Conservation (phyloP, 2,888 invertebrate species). For the Aproaerema taeniolella region DNA sequence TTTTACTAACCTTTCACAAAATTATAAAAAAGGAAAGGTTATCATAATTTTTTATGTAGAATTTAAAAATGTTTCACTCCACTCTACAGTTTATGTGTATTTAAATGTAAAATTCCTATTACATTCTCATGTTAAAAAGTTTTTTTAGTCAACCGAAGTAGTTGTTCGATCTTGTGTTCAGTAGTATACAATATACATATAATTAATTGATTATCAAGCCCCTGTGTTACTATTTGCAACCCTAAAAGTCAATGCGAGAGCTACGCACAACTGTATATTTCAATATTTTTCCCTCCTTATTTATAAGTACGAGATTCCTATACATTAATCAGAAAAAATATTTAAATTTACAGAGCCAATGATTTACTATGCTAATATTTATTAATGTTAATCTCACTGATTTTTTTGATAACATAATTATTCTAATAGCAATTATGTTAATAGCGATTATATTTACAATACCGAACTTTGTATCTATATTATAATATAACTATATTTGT, state of each 20-base stretch:
- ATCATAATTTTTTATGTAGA: too few relatives aligned
- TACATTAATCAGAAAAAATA: slow-evolving; percentile 34
- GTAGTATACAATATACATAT: slow-evolving; percentile 32
- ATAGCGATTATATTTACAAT: slow-evolving; percentile 68
- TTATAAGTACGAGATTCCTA: slow-evolving; percentile 48
- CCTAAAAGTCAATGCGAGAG: slow-evolving; percentile 45
- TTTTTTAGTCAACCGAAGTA: too few relatives aligned
- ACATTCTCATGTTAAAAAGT: too few relatives aligned
- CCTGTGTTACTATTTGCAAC: slow-evolving; percentile 48
- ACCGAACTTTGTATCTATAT: slow-evolving; percentile 45
- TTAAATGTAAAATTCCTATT: too few relatives aligned
- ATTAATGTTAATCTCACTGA: slow-evolving; percentile 74
- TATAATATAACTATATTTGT: too few relatives aligned
- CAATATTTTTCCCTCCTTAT: slow-evolving; percentile 38
- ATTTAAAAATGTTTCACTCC: too few relatives aligned
- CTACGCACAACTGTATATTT: slow-evolving; percentile 43
- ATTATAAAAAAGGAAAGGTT: too few relatives aligned
- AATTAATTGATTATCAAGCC: too few relatives aligned
- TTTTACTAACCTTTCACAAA: too few relatives aligned
- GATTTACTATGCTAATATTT: slow-evolving; percentile 51
- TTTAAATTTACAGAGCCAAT: slow-evolving; percentile 50
- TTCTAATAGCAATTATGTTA: slow-evolving; percentile 53
- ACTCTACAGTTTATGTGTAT: too few relatives aligned
- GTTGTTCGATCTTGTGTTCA: too few relatives aligned
- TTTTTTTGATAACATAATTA: slow-evolving; percentile 68